These are phyloP conservation scores for Frankliniella fusca DNA, from an alignment of 2,888 invertebrate species.

Conservation along the genomic window DNA sequence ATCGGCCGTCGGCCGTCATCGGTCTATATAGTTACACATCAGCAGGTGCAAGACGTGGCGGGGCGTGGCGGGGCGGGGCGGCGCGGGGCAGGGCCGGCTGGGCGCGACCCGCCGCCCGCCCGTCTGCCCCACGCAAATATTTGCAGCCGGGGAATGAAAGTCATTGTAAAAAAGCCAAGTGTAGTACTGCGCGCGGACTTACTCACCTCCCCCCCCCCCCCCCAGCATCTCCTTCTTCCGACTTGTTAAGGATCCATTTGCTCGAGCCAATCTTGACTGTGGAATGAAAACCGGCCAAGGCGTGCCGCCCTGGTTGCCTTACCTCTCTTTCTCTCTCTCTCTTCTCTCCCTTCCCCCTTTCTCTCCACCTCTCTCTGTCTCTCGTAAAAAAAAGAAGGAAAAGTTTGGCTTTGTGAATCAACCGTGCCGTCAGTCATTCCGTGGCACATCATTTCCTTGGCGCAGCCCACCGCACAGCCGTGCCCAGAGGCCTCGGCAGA, in stretches of 20 bases:
- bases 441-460: neutral
- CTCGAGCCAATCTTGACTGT: neutral
- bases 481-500: no score
- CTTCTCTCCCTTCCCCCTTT: no score
- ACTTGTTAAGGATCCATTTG: neutral
- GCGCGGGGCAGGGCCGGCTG: neutral
- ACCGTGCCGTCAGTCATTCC: constrained; percentile 6
- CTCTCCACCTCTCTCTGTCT: no score
- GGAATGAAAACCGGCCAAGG: neutral
- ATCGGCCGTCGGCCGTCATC: no score
- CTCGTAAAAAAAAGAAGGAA: neutral
- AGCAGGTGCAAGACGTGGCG: no score
- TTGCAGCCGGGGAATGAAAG: neutral
- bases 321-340: no score
- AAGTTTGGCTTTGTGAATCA: constrained; percentile 6
- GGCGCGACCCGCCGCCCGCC: neutral
- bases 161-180: constrained; percentile 16
- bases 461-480: no score
- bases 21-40: no score
- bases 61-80: no score
- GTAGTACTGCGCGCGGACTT: neutral
- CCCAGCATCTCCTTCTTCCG: neutral
- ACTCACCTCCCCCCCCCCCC: neutral
- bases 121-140: neutral
- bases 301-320: neutral